Evolutionary conservation across 2,797 vertebrate species (phyloP).

Genomic region (Pantherophis vulpinus): DNA sequence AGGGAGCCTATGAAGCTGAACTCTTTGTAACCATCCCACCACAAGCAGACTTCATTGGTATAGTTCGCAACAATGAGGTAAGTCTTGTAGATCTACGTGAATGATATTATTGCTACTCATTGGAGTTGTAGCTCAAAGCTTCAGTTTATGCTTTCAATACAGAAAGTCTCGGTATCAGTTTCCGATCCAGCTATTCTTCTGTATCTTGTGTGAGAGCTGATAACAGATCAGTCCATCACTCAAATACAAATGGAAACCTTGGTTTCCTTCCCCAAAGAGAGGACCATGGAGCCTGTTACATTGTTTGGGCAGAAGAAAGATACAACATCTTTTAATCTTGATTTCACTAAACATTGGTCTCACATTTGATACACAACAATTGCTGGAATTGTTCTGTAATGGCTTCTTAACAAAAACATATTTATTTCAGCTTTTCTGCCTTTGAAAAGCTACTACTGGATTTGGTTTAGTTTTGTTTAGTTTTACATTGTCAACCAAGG

Average conservation of each 20-base stretch:
- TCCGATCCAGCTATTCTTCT: background rate
- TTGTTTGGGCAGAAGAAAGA: background rate
- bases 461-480: background rate
- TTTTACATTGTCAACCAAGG: background rate
- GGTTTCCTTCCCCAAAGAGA: background rate
- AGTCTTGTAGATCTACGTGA: background rate
- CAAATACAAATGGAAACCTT: background rate
- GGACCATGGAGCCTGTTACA: background rate
- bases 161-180: background rate
- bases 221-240: background rate
- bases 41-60: conserved; percentile 91
- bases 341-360: background rate
- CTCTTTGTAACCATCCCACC: conserved; percentile 84
- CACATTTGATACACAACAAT: background rate
- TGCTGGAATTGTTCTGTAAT: background rate
- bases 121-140: background rate
- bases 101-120: rapidly evolving
- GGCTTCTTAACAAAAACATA: background rate
- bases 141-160: background rate
- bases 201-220: background rate
- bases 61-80: conserved; percentile 87
- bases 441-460: background rate
- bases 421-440: background rate
- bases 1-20: conserved; percentile 95
- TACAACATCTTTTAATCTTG: background rate